A percentile compares a stretch with the other conserved stretches of the same genome.
Conservation (phyloP, 53 echinoderm and acorn worm genomes). For the Luidia sarsii region DNA sequence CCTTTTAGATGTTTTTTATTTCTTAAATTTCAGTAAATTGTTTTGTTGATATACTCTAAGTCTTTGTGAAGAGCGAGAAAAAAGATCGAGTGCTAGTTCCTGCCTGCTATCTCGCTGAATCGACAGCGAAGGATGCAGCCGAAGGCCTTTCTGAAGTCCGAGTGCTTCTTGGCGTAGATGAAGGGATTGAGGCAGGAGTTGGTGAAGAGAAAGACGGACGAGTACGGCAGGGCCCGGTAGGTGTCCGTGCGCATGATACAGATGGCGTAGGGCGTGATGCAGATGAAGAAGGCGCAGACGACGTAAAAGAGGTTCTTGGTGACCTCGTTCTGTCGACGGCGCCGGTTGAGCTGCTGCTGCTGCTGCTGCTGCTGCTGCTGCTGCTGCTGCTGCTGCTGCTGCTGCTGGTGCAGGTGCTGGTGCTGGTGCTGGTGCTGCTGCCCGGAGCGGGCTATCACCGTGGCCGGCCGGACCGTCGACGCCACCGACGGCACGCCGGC, state of each 20-base stretch:
- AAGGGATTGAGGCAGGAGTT: conserved; percentile 84
- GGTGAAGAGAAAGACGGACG: conserved; percentile 65
- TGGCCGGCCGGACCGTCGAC: neutral
- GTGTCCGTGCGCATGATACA: conserved; percentile 67
- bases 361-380: conserved; percentile 24
- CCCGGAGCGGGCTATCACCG: too few relatives aligned
- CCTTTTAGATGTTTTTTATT: too few relatives aligned
- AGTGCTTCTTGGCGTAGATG: conserved; percentile 81
- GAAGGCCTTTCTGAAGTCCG: conserved; percentile 77
- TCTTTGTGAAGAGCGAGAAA: too few relatives aligned
- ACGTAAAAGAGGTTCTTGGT: conserved; percentile 90
- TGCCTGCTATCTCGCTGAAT: conserved; percentile 67
- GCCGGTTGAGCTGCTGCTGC: conserved; percentile 26
- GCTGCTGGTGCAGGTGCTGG: conserved; percentile 47
- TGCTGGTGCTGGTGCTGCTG: conserved; percentile 16
- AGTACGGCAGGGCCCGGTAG: conserved; percentile 74
- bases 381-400: conserved; percentile 40
- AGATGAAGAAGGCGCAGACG: conserved; percentile 76
- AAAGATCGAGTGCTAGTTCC: too few relatives aligned
- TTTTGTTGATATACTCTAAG: too few relatives aligned
- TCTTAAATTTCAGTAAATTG: too few relatives aligned
- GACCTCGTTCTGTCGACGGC: conserved; percentile 66
- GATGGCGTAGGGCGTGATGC: conserved; percentile 83
- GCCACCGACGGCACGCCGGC: neutral
- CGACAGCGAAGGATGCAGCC: conserved; percentile 65